Conservation (phyloP, 2,888 invertebrate species). For the Rhodophaea formosa region DNA sequence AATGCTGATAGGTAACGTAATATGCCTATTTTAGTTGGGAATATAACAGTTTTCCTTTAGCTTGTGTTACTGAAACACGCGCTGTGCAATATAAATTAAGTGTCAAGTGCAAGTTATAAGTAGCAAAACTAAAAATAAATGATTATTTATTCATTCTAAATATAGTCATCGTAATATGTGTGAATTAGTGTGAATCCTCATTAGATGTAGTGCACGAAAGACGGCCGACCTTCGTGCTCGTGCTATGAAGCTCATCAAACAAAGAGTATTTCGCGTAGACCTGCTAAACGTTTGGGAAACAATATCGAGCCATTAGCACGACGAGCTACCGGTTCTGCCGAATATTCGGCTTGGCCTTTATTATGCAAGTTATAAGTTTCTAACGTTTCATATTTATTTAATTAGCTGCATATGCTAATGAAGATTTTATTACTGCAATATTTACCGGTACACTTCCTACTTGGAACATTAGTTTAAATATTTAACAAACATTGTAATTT, state of each 20-base stretch:
- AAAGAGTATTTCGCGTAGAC: slow-evolving; percentile 44
- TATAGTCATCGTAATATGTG: not conserved
- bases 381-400: slow-evolving; percentile 13
- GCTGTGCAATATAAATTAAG: too few species aligned
- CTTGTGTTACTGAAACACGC: slow-evolving; percentile 5
- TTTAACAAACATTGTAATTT: slow-evolving; percentile 21
- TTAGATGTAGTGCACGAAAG: not conserved
- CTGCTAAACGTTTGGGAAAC: slow-evolving; percentile 59
- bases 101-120: not conserved
- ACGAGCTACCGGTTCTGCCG: slow-evolving; percentile 25
- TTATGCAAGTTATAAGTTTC: slow-evolving; percentile 16
- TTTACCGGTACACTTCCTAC: slow-evolving; percentile 15
- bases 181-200: not conserved
- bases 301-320: slow-evolving; percentile 40
- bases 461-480: slow-evolving; percentile 2
- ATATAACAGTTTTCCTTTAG: slow-evolving; percentile 24
- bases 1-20: not conserved
- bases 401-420: slow-evolving; percentile 16
- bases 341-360: slow-evolving; percentile 17
- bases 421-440: slow-evolving; percentile 16
- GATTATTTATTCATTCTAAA: not conserved
- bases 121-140: not conserved
- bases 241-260: slow-evolving; percentile 43
- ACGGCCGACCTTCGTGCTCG: slow-evolving; percentile 28
- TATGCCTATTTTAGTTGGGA: not conserved